Evolutionary conservation across 2,888 invertebrate genomes (phyloP).

Genomic region (Rhyacophila evoluta): DNA sequence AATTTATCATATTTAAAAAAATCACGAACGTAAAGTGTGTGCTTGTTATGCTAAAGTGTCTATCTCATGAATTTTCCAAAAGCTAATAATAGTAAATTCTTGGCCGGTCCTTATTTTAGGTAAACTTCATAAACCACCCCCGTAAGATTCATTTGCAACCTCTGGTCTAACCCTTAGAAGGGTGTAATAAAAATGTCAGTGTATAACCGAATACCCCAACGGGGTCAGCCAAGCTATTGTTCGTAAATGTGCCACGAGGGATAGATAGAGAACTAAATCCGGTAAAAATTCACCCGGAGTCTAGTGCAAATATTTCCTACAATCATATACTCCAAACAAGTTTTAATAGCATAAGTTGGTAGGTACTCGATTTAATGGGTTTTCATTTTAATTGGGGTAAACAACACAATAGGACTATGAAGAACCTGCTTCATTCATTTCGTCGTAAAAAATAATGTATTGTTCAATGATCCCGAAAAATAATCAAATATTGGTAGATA

Average conservation of each 20-base stretch:
- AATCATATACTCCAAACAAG: neutral
- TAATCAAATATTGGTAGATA: no score
- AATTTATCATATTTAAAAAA: no score
- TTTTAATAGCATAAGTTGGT: neutral
- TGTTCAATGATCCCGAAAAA: no score
- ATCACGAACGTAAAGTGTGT: no score
- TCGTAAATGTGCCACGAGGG: slow-evolving; percentile 6
- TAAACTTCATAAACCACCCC: neutral
- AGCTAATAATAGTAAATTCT: no score
- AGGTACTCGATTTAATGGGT: no score
- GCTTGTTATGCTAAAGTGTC: no score
- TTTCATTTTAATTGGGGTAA: no score
- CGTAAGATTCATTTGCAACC: neutral
- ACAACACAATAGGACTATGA: no score
- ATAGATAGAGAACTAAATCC: slow-evolving; percentile 20
- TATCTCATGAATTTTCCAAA: no score
- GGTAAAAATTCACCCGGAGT: neutral
- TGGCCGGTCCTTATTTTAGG: neutral
- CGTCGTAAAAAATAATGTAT: no score
- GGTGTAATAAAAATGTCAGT: slow-evolving; percentile 22
- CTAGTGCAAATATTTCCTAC: neutral
- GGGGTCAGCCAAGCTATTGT: neutral
- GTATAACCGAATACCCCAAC: slow-evolving; percentile 14
- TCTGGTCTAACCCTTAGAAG: neutral
- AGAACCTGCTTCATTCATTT: no score